Evolutionary conservation across 2,113 vertebrate genomes (phyloP), one percentile per base, ranked within the genome.

Genomic region (Puffinus mauretanicus): DNA sequence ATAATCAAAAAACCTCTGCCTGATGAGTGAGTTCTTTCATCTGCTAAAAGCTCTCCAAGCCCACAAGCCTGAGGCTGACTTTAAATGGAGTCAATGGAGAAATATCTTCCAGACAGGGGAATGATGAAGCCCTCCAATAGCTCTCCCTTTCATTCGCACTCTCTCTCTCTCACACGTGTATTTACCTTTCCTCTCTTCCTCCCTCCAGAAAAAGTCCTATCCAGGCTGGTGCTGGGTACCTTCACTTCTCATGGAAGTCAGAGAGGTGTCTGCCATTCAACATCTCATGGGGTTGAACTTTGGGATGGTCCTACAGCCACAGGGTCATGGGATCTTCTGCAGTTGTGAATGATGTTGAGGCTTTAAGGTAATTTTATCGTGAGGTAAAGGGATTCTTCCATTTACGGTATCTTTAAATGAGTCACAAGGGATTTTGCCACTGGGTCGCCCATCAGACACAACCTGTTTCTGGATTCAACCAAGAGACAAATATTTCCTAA

Each of bases 81-180:
- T 98, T 97, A 96, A 97, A 90, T 94, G 93, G 95, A 98, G 89
- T 77, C 96, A 96, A 61, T 86, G 96, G 96, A 97, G 96, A 97
- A 78, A 86, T 89, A 95, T 96, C 96, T 97, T 93, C 94, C 85
- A 89, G 96, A 95, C 91, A 44, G 96, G 64, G 32, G 88, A 88
- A 90, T 84, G 86, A 96, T 96, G 92, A 92, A 95, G 58, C 29
- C 84, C 61, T 91, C 66, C 69, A 83, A 52, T 32, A 84, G 77
- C 44, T 70, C 10, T 94, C 38, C 24, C 40, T 88, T 89, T 71
- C 49, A 15, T n/a, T 84, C 16, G 14, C 5, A 6, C 24, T 24
- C 10, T 17, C 21, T 52, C 76, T 58, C 26, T 70, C 42, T 17
- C 55, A 54, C 49, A 83, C 54, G 42, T 3, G 26, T 78, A 51